phyloP scores from a whole-genome alignment of 2,113 vertebrate genomes.

The Stegastes partitus region DNA sequence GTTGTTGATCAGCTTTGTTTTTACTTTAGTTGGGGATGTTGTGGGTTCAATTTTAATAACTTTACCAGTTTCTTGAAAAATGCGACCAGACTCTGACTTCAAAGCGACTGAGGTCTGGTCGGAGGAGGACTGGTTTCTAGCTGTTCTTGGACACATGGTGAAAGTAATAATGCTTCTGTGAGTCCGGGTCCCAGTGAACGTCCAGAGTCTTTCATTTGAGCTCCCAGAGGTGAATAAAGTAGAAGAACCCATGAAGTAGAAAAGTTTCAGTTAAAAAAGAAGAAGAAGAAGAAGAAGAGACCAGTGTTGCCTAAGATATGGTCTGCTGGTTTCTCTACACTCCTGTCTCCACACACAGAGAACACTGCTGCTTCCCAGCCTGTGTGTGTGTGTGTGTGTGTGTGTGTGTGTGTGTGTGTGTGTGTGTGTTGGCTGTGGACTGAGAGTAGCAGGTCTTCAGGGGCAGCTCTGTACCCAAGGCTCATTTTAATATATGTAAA shows the following conservation, averaged over 20 bases:
- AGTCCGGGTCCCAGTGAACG: conserved; percentile 24
- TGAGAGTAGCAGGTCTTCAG: conserved; percentile 65
- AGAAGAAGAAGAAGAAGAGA: conserved; percentile 52
- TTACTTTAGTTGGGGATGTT: background rate
- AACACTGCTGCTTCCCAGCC: conserved; percentile 43
- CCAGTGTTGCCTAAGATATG: conserved; percentile 65
- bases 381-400: conserved; percentile 44
- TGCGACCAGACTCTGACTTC: background rate
- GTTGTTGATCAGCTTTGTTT: background rate
- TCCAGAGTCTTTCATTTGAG: conserved; percentile 27
- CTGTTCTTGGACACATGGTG: background rate
- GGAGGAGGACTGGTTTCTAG: background rate
- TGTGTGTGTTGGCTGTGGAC: conserved; percentile 46
- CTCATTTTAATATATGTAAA: conserved; percentile 85
- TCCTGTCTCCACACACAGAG: conserved; percentile 68
- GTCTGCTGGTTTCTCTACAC: conserved; percentile 69
- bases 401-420: conserved; percentile 46
- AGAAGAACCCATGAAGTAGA: conserved; percentile 54
- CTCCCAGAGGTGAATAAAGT: conserved; percentile 55
- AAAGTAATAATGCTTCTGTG: conserved; percentile 29
- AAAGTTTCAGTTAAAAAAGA: conserved; percentile 64
- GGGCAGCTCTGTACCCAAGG: conserved; percentile 67
- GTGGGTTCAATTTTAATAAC: background rate
- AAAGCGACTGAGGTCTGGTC: background rate
- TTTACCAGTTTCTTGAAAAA: background rate